phyloP scores from a whole-genome alignment of 2,797 vertebrate species.

The Sebastes miniatus region DNA sequence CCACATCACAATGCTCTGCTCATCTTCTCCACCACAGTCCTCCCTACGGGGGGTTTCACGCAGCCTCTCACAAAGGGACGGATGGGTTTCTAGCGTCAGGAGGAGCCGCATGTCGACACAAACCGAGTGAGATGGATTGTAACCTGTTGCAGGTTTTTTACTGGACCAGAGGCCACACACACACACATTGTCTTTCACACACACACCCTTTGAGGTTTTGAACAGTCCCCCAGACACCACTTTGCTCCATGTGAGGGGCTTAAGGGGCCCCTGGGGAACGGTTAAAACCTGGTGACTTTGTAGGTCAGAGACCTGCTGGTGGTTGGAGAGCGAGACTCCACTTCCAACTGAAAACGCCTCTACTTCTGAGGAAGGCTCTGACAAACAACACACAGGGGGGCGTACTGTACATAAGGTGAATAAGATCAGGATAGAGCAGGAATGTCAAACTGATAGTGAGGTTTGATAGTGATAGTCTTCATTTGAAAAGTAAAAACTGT shows the following conservation, averaged over 20 bases:
- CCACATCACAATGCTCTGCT: slow-evolving; percentile 74
- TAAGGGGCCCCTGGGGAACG: slow-evolving; percentile 69
- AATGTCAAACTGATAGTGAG: neutral
- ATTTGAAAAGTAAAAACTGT: neutral
- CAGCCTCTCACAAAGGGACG: slow-evolving; percentile 20
- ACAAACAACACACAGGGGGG: neutral
- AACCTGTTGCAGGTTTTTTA: slow-evolving; percentile 57
- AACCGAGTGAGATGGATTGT: slow-evolving; percentile 56
- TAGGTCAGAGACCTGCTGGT: slow-evolving; percentile 44
- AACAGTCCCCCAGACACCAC: slow-evolving; percentile 67
- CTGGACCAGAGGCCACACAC: slow-evolving; percentile 52
- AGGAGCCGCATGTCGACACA: slow-evolving; percentile 16
- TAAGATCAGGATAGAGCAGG: neutral
- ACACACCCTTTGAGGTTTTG: slow-evolving; percentile 56
- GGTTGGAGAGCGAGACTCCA: slow-evolving; percentile 1
- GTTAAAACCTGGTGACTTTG: slow-evolving; percentile 60
- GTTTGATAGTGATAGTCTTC: neutral
- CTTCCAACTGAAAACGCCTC: neutral
- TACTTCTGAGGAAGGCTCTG: too few species aligned
- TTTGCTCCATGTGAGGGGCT: slow-evolving; percentile 65
- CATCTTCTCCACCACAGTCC: slow-evolving; percentile 56
- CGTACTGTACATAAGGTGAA: too few species aligned
- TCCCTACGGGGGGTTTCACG: slow-evolving; percentile 52
- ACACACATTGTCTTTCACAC: slow-evolving; percentile 1
- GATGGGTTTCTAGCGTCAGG: slow-evolving; percentile 31